Evolutionary conservation across 2,113 vertebrate genomes (phyloP).

Genomic region (Gobiocypris rarus): DNA sequence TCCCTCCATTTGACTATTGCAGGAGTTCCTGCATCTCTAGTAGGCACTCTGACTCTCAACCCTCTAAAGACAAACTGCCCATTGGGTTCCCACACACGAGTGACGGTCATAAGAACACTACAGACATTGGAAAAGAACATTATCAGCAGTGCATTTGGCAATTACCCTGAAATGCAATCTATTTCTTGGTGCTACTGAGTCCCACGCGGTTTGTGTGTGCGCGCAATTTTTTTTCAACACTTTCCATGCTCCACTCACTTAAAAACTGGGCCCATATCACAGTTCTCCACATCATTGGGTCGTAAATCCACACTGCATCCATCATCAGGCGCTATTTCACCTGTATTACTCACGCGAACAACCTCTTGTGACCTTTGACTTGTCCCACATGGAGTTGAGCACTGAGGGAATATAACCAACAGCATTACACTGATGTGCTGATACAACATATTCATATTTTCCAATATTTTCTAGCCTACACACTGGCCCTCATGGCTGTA

Average conservation of each 20-base stretch:
- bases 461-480: not conserved
- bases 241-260: slow-evolving; percentile 83
- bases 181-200: slow-evolving; percentile 13
- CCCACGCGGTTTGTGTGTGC: slow-evolving; percentile 23
- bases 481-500: not conserved
- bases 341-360: slow-evolving; percentile 89
- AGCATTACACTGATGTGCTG: slow-evolving; percentile 30
- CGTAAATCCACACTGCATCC: slow-evolving; percentile 95
- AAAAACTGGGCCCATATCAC: slow-evolving; percentile 93
- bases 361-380: slow-evolving; percentile 92
- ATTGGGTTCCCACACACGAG: slow-evolving; percentile 83
- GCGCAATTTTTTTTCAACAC: not conserved
- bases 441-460: slow-evolving; percentile 3
- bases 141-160: slow-evolving; percentile 10
- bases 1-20: slow-evolving; percentile 45
- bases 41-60: slow-evolving; percentile 85
- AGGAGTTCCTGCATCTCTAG: slow-evolving; percentile 74
- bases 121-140: not conserved
- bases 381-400: slow-evolving; percentile 88
- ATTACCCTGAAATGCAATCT: slow-evolving; percentile 74
- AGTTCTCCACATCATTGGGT: slow-evolving; percentile 88
- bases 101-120: slow-evolving; percentile 89
- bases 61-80: slow-evolving; percentile 87
- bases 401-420: slow-evolving; percentile 46
- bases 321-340: slow-evolving; percentile 87